Percentiles rank a stretch among this genome's conserved stretches.
Conservation (phyloP, 1,140 invertebrate species). For the Idris sp. region DNA sequence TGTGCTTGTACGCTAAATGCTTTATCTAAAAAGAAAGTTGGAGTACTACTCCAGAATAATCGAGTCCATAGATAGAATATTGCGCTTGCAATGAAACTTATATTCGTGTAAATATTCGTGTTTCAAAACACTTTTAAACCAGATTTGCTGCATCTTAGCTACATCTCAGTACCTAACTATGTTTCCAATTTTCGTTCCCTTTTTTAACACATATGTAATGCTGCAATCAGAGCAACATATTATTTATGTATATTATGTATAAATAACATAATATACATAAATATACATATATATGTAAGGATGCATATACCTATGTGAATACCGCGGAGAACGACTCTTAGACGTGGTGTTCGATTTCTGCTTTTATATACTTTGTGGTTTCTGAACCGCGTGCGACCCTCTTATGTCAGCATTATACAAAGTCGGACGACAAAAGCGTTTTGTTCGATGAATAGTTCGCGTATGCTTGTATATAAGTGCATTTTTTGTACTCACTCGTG, state of each 20-base stretch:
- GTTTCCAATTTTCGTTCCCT: no score
- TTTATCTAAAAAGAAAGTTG: conserved; percentile 41
- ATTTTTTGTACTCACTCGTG: conserved; percentile 49
- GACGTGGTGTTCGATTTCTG: conserved; percentile 67
- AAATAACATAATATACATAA: no score
- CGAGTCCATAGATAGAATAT: not conserved
- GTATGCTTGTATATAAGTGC: conserved; percentile 49
- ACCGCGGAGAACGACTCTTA: no score
- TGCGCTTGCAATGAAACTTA: conserved; percentile 1
- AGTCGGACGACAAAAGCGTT: conserved; percentile 71
- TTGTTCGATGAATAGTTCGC: conserved; percentile 68
- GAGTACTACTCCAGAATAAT: conserved; percentile 28
- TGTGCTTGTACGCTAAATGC: conserved; percentile 22
- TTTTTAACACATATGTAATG: no score
- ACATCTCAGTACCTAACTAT: no score
- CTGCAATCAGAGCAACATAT: no score
- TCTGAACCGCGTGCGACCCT: conserved; percentile 61
- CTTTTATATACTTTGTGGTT: conserved; percentile 71
- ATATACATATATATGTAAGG: no score
- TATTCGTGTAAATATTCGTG: no score
- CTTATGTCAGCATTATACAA: conserved; percentile 66
- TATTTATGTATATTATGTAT: no score
- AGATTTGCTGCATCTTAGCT: no score
- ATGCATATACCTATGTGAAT: no score
- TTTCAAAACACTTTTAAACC: no score